Evolutionary conservation across 2,797 vertebrate species (phyloP), one percentile per base, ranked within the genome.

Genomic region (Enteromius trimaculatus): DNA sequence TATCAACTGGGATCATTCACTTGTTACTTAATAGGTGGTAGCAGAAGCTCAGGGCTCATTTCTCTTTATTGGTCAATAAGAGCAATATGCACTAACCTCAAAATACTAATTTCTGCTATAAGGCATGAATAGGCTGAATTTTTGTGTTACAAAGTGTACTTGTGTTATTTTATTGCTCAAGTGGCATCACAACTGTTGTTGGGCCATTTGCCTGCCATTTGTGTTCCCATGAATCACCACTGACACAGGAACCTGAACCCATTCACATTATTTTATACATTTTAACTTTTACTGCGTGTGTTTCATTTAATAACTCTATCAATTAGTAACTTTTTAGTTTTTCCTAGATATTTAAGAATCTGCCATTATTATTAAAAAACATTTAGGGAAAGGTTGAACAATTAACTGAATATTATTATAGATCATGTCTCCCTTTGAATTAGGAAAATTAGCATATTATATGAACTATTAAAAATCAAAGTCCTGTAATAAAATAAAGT

Each of bases 161-260:
- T 51, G n/a, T 65, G 34, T 64, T 37, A 6, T 37, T 64, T 70
- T 71, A 55, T 42, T 60, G 39, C 55, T 81, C 21, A 26, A 55
- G 78, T 64, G 34, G n/a, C 23, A 66, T 62, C 53, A 49, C 75
- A 78, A 66, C 53, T 83, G 75, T 39, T 77, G 51, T 23, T 55
- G 21, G 60, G 44, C 47, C 82, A 47, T 77, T 77, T 77, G 74
- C 21, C n/a, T 76, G 72, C 47, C 74, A 81, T 49, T 75, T 75
- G 80, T 69, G 14, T 49, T 13, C 5, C 16, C 29, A 29, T 78
- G 26, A 37, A 55, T 68, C 11, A 44, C 7, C 29, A 21, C 60
- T 82, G 44, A 47, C 53, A 37, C 53, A 37, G 14, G 2, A 66
- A 51, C 47, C 44, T n/a, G 47, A 55, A 51, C 17, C 44, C 2